Evolutionary conservation across 2,113 vertebrate genomes (phyloP).

Genomic region (Maccullochella peelii): DNA sequence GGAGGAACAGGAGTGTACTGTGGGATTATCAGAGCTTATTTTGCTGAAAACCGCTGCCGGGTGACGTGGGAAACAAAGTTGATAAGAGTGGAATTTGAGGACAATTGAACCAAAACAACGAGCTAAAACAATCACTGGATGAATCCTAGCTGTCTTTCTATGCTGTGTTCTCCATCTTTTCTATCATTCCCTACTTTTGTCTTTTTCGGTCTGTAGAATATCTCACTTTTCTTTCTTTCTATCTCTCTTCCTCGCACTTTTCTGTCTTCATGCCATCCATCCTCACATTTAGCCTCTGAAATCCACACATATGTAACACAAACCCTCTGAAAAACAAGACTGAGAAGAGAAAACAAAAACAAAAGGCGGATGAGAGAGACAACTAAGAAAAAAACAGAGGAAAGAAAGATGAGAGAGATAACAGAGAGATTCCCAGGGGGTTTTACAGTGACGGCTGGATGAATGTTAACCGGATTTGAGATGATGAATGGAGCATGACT

Average conservation of each 20-base stretch:
- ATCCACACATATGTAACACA: background rate
- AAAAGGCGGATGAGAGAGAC: background rate
- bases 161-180: background rate
- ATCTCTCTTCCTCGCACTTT: background rate
- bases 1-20: no score
- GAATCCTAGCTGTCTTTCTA: background rate
- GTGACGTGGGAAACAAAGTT: background rate
- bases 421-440: slow-evolving; percentile 2
- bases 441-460: slow-evolving; percentile 18
- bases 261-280: background rate
- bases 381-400: background rate
- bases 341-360: background rate
- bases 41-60: background rate
- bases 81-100: background rate
- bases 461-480: slow-evolving; percentile 35
- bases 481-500: slow-evolving; percentile 41
- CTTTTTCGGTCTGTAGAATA: background rate
- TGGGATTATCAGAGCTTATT: background rate
- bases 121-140: background rate
- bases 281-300: background rate
- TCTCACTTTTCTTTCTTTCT: background rate
- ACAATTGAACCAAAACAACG: background rate
- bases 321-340: background rate
- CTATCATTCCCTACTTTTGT: no score
- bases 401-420: slow-evolving; percentile 6